Conservation (phyloP, 2,797 vertebrate genomes). For the Gorsachius magnificus region DNA sequence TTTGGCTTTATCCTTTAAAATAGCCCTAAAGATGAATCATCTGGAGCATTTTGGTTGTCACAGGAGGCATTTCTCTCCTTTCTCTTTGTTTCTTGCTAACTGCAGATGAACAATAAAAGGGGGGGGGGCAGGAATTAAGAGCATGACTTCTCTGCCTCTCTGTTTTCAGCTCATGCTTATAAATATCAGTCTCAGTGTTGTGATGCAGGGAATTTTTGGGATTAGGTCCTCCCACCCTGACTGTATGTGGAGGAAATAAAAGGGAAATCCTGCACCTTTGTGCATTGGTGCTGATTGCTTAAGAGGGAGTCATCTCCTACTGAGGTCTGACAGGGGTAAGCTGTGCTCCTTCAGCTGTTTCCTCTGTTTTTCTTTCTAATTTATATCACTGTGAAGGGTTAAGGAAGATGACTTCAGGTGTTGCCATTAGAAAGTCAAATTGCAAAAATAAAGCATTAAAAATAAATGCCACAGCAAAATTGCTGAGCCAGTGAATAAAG, state of each 20-base stretch:
- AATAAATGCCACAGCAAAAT: neutral
- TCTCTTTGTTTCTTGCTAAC: neutral
- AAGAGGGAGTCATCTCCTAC: neutral
- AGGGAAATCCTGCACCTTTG: neutral
- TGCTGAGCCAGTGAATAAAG: slow-evolving; percentile 55
- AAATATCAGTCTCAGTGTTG: neutral
- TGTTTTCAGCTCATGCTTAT: neutral
- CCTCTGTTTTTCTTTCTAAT: neutral
- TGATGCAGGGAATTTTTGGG: neutral
- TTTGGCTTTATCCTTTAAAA: neutral
- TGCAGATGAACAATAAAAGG: neutral
- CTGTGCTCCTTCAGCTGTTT: neutral
- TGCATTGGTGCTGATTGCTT: neutral
- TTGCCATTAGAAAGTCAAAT: slow-evolving; percentile 35
- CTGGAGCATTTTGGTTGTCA: neutral
- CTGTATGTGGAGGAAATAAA: neutral
- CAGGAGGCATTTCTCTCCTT: neutral
- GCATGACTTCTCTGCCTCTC: neutral
- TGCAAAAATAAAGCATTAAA: slow-evolving; percentile 38
- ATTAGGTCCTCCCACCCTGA: neutral
- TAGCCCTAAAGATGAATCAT: neutral
- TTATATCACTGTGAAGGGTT: neutral
- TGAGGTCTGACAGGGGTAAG: neutral
- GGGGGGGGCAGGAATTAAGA: neutral
- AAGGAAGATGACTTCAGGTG: slow-evolving; percentile 49